These are phyloP conservation scores for Halcyon senegalensis DNA, from an alignment of 2,113 vertebrate species.

Conservation along the genomic window DNA sequence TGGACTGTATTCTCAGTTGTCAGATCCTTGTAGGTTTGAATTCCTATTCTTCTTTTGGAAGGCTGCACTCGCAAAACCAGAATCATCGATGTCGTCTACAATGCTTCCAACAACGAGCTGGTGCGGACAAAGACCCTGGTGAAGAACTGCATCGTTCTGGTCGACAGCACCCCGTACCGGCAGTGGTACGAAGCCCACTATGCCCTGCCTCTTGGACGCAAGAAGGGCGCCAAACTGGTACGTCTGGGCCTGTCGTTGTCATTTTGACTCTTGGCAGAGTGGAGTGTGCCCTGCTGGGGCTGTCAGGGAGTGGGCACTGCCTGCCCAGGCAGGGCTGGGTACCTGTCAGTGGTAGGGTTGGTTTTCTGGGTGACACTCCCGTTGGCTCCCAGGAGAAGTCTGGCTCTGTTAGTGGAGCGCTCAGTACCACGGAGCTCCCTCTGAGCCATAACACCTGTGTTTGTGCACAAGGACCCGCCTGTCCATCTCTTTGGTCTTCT, in stretches of 20 bases:
- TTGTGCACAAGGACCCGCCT: not conserved
- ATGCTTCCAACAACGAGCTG: conserved; percentile 97
- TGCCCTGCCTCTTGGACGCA: conserved; percentile 92
- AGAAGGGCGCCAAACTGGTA: conserved; percentile 98
- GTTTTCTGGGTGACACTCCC: rapidly evolving
- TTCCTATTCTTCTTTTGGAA: conserved; percentile 57
- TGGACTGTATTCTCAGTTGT: not conserved
- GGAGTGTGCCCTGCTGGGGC: not conserved
- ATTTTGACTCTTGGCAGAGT: not conserved
- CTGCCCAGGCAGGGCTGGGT: not conserved
- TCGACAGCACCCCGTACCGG: conserved; percentile 94
- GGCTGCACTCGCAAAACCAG: conserved; percentile 98
- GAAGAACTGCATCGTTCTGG: conserved; percentile 95
- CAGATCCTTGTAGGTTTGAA: conserved; percentile 9
- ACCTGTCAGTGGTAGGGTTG: rapidly evolving
- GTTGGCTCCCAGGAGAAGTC: not conserved
- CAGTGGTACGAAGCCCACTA: conserved; percentile 99
- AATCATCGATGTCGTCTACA: conserved; percentile 98
- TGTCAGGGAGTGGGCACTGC: rapidly evolving
- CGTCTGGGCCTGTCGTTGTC: not conserved
- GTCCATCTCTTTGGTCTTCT: conserved; percentile 71
- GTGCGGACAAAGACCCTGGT: conserved; percentile 98
- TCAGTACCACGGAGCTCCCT: not conserved
- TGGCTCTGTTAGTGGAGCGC: not conserved
- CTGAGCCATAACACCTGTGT: rapidly evolving